Base-by-base conservation (phyloP, 1,140 invertebrate genomes). In the Drosophila malerkotliana region DNA sequence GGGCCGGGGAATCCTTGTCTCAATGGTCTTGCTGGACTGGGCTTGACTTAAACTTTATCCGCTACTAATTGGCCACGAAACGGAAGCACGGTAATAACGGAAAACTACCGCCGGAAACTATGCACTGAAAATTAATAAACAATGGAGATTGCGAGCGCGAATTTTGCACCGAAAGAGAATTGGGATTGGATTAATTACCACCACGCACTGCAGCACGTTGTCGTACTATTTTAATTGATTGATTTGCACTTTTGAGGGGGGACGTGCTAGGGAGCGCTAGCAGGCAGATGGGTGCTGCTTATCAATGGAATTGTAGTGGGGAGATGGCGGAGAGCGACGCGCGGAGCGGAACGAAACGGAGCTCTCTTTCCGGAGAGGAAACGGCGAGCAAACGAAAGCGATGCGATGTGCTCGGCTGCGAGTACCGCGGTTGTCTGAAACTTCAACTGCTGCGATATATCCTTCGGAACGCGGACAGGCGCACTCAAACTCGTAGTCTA, bases 271-370 rank as follows among this genome's bases (percentile, higher is more conserved):
- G 41, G 24, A 10, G 34, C 34, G 12, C 3, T 37, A 37, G 28
- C 12, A 45, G 41, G 59, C 66, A 59, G 74, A 37, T 47, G 77
- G 15, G 44, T 67, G 57, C 37, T 67, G 69, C 82, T 87, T 87
- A 87, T 87, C 82, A 87, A 87, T 87, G 82, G 81, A 83, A 75
- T 45, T 61, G 54, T 71, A n/a, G 58, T 47, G 56, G 10, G 14
- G 14, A 14, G 41, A 14, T 14, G n/a, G 39, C 39, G 34, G 34
- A 37, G 34, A 10, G 34, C 26, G 34, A 37, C 12, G 34, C 34
- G 62, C 41, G 48, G 61, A 62, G 45, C 56, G 51, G 30, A 71
- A 55, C 57, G 44, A 28, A 41, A 26, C 57, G 37, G 48, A 59
- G 64, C 60, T 55, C 71, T 74, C 59, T 62, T 24, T 61, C 57